phyloP scores from a whole-genome alignment of 2,113 vertebrate genomes.

The Phalacrocorax pelagicus region DNA sequence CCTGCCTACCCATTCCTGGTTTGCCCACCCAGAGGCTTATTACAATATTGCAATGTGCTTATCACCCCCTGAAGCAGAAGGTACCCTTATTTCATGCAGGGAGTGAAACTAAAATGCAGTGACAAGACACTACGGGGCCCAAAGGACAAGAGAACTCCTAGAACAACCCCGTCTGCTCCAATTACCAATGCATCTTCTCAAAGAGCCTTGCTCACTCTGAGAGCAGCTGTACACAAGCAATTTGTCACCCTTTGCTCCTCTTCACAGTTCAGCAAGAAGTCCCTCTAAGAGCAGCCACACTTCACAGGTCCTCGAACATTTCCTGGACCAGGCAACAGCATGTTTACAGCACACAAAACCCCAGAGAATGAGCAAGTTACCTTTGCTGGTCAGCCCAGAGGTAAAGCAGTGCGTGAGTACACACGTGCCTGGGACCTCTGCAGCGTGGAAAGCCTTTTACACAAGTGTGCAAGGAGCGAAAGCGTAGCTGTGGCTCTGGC shows the following conservation, averaged over 20 bases:
- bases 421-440: fast-evolving
- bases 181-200: neutral
- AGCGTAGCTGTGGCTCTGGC: neutral
- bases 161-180: neutral
- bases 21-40: neutral
- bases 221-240: neutral
- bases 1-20: neutral
- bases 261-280: neutral
- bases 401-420: neutral
- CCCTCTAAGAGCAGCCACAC: neutral
- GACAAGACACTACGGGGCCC: neutral
- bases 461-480: neutral
- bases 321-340: neutral
- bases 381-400: neutral
- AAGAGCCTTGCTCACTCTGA: neutral
- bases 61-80: neutral
- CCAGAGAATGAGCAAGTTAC: neutral
- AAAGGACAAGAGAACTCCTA: neutral
- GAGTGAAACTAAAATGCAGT: neutral
- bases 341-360: neutral
- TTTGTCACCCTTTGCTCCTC: neutral
- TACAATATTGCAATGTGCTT: neutral
- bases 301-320: neutral
- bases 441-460: neutral
- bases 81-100: neutral